These are phyloP conservation scores for Mnemiopsis leidyi DNA, from an alignment of 37 sponge, comb jelly and placozoan species.

Conservation along the genomic window DNA sequence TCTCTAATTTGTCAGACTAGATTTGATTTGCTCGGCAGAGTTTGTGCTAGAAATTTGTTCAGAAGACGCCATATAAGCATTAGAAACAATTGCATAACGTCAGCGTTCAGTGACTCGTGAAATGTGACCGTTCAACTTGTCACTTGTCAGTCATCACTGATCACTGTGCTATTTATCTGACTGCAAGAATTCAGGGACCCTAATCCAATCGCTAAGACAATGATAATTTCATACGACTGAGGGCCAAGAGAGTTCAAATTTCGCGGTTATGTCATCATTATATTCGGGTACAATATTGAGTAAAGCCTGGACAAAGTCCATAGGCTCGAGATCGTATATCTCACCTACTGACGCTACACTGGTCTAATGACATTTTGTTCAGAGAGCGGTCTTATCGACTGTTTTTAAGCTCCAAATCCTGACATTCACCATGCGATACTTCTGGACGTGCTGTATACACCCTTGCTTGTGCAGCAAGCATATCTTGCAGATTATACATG, in stretches of 20 bases:
- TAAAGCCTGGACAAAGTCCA: not conserved
- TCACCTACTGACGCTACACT: not conserved
- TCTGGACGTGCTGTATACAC: too few species aligned
- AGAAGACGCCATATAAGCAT: too few species aligned
- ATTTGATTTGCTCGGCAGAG: too few species aligned
- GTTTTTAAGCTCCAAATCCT: too few species aligned
- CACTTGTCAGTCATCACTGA: not conserved
- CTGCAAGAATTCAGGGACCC: not conserved
- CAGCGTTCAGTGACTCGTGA: too few species aligned
- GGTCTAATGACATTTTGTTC: not conserved
- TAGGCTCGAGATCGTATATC: not conserved
- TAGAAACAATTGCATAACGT: too few species aligned
- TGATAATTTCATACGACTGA: not conserved
- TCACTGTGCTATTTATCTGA: not conserved
- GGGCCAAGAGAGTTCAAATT: not conserved
- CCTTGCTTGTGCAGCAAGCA: too few species aligned
- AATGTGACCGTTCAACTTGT: too few species aligned
- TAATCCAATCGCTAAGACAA: not conserved
- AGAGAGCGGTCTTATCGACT: not conserved
- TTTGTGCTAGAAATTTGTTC: too few species aligned
- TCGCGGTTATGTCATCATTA: not conserved
- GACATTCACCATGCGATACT: too few species aligned
- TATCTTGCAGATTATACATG: too few species aligned
- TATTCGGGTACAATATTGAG: not conserved
- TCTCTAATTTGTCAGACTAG: too few species aligned